phyloP scores from a whole-genome alignment of 2,888 invertebrate genomes.

The Erebia aethiops region DNA sequence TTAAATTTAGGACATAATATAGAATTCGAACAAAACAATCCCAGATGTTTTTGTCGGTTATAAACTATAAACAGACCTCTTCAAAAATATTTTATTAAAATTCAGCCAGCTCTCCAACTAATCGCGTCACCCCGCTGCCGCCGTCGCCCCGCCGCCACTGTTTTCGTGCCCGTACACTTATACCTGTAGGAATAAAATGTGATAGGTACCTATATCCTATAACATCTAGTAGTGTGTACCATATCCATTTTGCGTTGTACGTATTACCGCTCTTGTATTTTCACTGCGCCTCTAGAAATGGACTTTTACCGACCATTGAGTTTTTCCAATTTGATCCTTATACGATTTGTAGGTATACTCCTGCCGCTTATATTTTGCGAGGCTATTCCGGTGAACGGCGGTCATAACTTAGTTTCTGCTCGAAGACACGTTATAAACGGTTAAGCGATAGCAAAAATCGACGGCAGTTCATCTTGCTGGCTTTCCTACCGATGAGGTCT shows the following conservation, averaged over 20 bases:
- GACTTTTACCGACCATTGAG: constrained; percentile 39
- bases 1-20: no score
- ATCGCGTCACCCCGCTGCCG: no score
- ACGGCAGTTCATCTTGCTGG: constrained; percentile 29
- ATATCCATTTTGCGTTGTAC: constrained; percentile 20
- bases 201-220: no score
- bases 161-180: no score
- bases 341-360: constrained; percentile 36
- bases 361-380: constrained; percentile 36
- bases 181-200: no score
- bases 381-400: constrained; percentile 34
- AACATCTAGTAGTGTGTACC: neutral
- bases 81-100: no score
- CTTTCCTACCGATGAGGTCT: constrained; percentile 15
- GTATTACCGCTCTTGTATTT: constrained; percentile 36
- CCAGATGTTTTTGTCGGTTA: no score
- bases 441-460: constrained; percentile 34
- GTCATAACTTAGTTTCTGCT: constrained; percentile 40
- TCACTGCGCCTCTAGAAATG: constrained; percentile 34
- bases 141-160: no score
- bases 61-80: no score
- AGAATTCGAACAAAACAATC: no score
- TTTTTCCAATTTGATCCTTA: constrained; percentile 39
- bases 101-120: no score
- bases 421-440: constrained; percentile 39